Percentiles rank a stretch among this genome's conserved stretches.
Evolutionary conservation across 2,888 invertebrate species (phyloP).

Genomic region (Drosophila cognata): DNA sequence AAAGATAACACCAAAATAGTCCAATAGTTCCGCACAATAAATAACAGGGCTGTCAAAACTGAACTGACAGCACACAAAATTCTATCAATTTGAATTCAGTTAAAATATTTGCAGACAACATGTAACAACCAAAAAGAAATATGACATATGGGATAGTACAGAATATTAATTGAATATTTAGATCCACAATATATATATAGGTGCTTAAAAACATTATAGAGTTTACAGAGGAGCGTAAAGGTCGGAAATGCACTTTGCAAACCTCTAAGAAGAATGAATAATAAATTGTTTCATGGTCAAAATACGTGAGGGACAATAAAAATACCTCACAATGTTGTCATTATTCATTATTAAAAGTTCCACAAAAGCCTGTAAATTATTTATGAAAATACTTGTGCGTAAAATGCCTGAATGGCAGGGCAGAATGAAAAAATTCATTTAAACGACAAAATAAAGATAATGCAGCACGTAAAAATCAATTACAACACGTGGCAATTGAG

Average conservation of each 20-base stretch:
- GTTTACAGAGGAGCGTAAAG: neutral
- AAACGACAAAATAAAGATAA: conserved; percentile 9
- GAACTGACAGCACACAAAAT: conserved; percentile 34
- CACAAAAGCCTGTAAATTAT: conserved; percentile 8
- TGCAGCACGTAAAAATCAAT: conserved; percentile 47
- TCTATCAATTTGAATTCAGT: conserved; percentile 1
- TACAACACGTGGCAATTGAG: conserved; percentile 15
- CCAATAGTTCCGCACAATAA: conserved; percentile 8
- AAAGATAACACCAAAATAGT: conserved; percentile 11
- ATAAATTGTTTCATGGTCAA: neutral
- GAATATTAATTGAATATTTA: conserved; percentile 39
- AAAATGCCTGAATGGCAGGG: conserved; percentile 34
- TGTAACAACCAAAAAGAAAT: neutral
- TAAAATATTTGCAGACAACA: conserved; percentile 7
- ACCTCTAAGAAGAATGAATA: neutral
- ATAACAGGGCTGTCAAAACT: conserved; percentile 14
- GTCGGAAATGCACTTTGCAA: no score
- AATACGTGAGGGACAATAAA: neutral
- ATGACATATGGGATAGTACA: neutral
- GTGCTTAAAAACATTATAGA: neutral
- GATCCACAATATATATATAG: neutral
- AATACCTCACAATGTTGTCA: neutral
- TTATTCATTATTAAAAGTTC: neutral
- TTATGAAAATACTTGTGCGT: conserved; percentile 7
- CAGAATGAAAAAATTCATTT: conserved; percentile 41